These are phyloP conservation scores for Campylomormyrus tamandua DNA, from an alignment of 2,113 vertebrate species.

Conservation along the genomic window DNA sequence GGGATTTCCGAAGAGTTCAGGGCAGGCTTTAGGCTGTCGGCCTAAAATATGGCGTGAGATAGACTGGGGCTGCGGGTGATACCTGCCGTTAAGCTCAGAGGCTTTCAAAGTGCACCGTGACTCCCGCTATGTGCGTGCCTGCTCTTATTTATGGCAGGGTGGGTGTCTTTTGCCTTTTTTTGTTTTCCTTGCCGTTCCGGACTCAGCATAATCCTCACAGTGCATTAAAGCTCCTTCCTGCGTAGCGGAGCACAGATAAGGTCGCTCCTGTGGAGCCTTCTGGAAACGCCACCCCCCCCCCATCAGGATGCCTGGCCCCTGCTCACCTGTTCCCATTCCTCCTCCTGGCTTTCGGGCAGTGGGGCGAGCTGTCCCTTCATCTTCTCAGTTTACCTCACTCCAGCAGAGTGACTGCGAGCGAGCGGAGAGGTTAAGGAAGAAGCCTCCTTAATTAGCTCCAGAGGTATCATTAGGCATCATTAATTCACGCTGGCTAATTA, in stretches of 20 bases:
- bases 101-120: background rate
- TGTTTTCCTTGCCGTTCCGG: conserved; percentile 11
- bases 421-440: conserved; percentile 61
- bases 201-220: conserved; percentile 28
- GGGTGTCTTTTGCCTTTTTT: background rate
- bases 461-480: conserved; percentile 56
- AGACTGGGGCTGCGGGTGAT: background rate
- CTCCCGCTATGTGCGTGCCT: background rate
- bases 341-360: background rate
- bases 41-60: background rate
- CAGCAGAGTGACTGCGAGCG: conserved; percentile 38
- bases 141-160: background rate
- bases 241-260: background rate
- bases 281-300: background rate
- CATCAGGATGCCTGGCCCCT: background rate
- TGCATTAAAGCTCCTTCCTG: conserved; percentile 24
- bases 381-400: background rate
- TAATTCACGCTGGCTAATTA: conserved; percentile 65
- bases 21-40: background rate
- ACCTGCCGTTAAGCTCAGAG: background rate
- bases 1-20: background rate
- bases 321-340: background rate
- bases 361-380: background rate
- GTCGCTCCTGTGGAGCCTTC: conserved; percentile 27
- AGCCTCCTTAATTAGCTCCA: conserved; percentile 60